Evolutionary conservation across 2,797 vertebrate genomes (phyloP).

Genomic region (Coregonus suidteri): DNA sequence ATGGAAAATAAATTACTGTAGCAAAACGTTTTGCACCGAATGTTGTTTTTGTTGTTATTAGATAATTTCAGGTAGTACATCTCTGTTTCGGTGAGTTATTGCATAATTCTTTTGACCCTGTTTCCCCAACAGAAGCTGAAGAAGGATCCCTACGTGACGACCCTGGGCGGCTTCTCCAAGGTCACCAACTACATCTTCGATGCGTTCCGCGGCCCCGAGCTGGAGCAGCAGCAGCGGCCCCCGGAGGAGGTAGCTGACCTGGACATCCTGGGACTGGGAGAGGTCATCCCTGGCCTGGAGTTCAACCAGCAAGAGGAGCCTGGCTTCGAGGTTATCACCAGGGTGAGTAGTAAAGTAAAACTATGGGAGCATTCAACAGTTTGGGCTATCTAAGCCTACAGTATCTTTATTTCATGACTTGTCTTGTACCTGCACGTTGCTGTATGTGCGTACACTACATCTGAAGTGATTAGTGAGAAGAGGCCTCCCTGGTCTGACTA

Average conservation of each 20-base stretch:
- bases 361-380: background rate
- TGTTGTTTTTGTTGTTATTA: too few species aligned
- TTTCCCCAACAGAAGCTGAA: slow-evolving; percentile 81
- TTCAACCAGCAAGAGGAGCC: slow-evolving; percentile 96
- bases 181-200: slow-evolving; percentile 93
- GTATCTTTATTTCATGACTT: too few species aligned
- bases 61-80: too few species aligned
- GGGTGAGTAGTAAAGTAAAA: slow-evolving; percentile 74
- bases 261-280: slow-evolving; percentile 66
- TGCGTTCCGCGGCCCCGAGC: slow-evolving; percentile 82
- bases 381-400: too few species aligned
- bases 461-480: too few species aligned
- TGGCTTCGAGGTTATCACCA: slow-evolving; percentile 94
- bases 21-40: too few species aligned
- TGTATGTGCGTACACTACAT: too few species aligned
- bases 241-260: slow-evolving; percentile 89
- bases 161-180: slow-evolving; percentile 91
- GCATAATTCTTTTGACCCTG: background rate
- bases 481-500: too few species aligned
- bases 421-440: too few species aligned
- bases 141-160: slow-evolving; percentile 88
- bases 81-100: too few species aligned
- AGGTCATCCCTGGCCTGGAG: slow-evolving; percentile 90
- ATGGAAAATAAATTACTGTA: background rate
- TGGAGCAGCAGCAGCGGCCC: slow-evolving; percentile 84